phyloP scores from a whole-genome alignment of 2,797 vertebrate genomes.

The Gallinago solitaria region DNA sequence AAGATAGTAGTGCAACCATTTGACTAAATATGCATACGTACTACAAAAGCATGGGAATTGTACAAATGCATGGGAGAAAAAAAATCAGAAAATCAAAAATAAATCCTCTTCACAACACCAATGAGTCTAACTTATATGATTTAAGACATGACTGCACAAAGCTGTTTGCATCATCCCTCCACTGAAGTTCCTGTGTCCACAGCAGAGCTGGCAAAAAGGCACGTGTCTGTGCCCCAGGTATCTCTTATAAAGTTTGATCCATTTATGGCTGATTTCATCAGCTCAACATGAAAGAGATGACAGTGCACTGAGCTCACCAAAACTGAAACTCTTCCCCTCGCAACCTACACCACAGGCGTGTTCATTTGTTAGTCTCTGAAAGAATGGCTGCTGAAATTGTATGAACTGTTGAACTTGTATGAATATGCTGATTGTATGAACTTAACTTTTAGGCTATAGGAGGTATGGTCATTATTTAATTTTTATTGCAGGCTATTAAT shows the following conservation, averaged over 20 bases:
- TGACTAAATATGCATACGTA: neutral
- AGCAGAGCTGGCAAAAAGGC: neutral
- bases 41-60: neutral
- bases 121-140: neutral
- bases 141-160: neutral
- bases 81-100: neutral
- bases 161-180: neutral
- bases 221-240: neutral
- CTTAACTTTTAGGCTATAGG: neutral
- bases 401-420: too few relatives aligned
- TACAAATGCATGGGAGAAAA: neutral
- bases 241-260: neutral
- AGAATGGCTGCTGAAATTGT: neutral
- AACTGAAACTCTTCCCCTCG: neutral
- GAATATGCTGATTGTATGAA: neutral
- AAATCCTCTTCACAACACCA: neutral
- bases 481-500: neutral
- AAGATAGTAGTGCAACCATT: neutral
- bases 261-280: neutral
- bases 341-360: neutral
- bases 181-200: neutral
- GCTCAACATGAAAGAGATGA: neutral
- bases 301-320: neutral
- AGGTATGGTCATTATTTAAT: neutral
- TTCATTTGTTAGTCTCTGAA: neutral